A percentile compares a stretch with the other conserved stretches of the same genome.
Evolutionary conservation across 2,888 invertebrate species (phyloP).

Genomic region (Stenolophus ochropezus): DNA sequence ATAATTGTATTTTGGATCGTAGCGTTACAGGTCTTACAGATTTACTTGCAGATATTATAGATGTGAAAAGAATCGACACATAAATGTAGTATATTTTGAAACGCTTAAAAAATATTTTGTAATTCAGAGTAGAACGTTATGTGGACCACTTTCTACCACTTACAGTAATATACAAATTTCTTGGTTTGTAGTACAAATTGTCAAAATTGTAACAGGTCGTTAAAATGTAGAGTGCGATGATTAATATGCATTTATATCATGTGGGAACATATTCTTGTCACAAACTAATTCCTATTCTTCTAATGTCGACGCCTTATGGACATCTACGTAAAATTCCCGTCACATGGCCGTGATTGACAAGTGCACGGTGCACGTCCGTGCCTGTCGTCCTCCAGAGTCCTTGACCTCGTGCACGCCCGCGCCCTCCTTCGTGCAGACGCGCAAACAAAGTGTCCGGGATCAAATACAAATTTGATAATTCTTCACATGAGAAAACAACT

Average conservation of each 20-base stretch:
- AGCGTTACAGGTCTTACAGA: too few species aligned
- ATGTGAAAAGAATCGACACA: too few species aligned
- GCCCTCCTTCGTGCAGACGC: constrained; percentile 50
- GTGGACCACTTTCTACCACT: too few species aligned
- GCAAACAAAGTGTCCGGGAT: constrained; percentile 43
- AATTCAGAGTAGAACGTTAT: too few species aligned
- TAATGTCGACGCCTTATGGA: not conserved
- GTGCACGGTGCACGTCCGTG: constrained; percentile 62
- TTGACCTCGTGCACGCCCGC: constrained; percentile 64
- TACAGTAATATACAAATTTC: too few species aligned
- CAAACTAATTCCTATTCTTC: not conserved
- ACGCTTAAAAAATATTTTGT: too few species aligned
- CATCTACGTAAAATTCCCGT: not conserved
- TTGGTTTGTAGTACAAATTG: too few species aligned
- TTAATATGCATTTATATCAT: not conserved
- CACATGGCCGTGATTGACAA: constrained; percentile 64
- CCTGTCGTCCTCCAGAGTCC: constrained; percentile 65
- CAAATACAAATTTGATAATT: too few species aligned
- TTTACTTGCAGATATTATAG: too few species aligned
- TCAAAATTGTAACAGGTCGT: not conserved
- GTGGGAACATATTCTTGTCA: not conserved
- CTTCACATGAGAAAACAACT: too few species aligned
- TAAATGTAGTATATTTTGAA: too few species aligned
- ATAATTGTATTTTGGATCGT: too few species aligned
- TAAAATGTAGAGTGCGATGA: not conserved